These are phyloP conservation scores for Hyles lineata DNA, from an alignment of 2,888 invertebrate genomes.

Conservation along the genomic window DNA sequence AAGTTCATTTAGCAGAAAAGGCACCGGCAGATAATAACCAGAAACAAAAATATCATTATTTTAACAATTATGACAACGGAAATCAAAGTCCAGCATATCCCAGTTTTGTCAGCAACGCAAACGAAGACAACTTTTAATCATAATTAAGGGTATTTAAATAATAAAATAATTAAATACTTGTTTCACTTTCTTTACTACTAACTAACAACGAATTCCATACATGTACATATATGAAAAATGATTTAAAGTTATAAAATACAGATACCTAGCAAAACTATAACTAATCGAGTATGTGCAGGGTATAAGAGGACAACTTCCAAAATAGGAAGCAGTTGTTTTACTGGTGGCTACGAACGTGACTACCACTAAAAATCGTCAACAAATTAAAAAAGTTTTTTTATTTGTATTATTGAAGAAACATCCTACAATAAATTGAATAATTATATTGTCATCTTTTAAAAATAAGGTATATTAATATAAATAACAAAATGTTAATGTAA, in stretches of 20 bases:
- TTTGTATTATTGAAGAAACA: too few species aligned
- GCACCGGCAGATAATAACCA: conserved; percentile 49
- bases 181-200: conserved; percentile 20
- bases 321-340: too few species aligned
- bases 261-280: not conserved
- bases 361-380: too few species aligned
- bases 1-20: conserved; percentile 61
- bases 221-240: not conserved
- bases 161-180: conserved; percentile 12
- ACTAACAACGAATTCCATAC: conserved; percentile 14
- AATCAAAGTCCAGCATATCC: conserved; percentile 49
- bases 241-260: not conserved
- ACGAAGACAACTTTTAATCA: conserved; percentile 40
- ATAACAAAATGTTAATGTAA: too few species aligned
- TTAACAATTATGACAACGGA: conserved; percentile 47
- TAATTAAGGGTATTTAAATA: not conserved
- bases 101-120: conserved; percentile 59
- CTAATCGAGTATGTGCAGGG: not conserved
- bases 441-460: too few species aligned
- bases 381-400: too few species aligned
- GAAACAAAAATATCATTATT: conserved; percentile 49
- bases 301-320: not conserved
- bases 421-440: too few species aligned
- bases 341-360: too few species aligned
- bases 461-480: too few species aligned